Base-by-base conservation (phyloP, 1,140 invertebrate species). In the Hyposmocoma kahamanoa region DNA sequence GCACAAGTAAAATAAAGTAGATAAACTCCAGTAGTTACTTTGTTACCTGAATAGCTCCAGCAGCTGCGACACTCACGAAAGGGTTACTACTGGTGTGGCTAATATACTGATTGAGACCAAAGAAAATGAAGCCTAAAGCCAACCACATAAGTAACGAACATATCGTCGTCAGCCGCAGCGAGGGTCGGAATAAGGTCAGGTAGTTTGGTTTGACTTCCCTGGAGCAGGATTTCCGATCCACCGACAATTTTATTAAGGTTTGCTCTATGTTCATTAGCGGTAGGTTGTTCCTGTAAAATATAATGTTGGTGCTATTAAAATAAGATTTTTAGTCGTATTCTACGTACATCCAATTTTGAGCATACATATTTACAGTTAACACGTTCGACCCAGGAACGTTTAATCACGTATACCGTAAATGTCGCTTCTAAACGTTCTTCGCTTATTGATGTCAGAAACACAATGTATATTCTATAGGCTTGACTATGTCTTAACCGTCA, bases 31-130 rank as follows among this genome's bases (percentile, higher is more conserved):
- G n/a, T n/a, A n/a, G n/a, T n/a, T n/a, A n/a, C n/a, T n/a, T n/a
- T n/a, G n/a, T n/a, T 45, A 83, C 79, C 73, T 83, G 77, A 20
- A 81, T 73, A 44, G 57, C 60, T 0, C 62, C 77, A 24, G 76
- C 74, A 0, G 66, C 64, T 4, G 90, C 88, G 2, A 93, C 91
- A 65, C 93, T 94, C 0, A 92, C 13, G 58, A 93, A 94, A 3
- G 93, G 92, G 70, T 94, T 82, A 0, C 90, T 91, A 6, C 90
- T 91, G 11, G 92, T 85, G 59, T 91, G 89, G 0, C 91, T 90
- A 49, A 93, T 90, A 62, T 92, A 93, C 66, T 94, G 93, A 2
- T 92, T 91, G 19, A 93, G 89, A 0, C 93, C 93, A 56, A 91
- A 94, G 67, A 92, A 91, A 9, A 90, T 90, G 53, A 93, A 84